phyloP scores from a whole-genome alignment of 92 coral and sea anemone species.

The Parazoanthus swiftii region DNA sequence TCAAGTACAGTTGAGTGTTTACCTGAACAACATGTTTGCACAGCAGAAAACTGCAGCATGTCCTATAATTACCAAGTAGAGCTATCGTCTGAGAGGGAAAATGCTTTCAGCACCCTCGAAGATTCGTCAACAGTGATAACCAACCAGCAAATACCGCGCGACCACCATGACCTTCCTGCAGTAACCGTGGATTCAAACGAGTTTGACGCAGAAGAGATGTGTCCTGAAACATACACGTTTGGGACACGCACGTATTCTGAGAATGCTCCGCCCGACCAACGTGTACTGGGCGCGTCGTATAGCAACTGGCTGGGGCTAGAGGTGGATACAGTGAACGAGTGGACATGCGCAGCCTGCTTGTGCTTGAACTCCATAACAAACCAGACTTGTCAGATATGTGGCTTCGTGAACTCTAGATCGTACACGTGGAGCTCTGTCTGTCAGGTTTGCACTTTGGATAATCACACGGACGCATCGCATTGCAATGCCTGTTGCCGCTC shows the following conservation, averaged over 20 bases:
- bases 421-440: constrained; percentile 15
- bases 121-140: not conserved
- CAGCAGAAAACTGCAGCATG: not conserved
- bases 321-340: constrained; percentile 21
- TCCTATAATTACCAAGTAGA: not conserved
- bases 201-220: not conserved
- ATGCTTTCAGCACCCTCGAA: not conserved
- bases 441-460: constrained; percentile 14
- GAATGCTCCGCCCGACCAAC: not conserved
- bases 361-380: constrained; percentile 13
- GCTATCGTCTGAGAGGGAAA: not conserved
- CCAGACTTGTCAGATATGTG: constrained; percentile 23
- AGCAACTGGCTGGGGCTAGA: constrained; percentile 19
- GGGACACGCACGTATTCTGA: constrained; percentile 15
- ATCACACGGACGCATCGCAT: constrained; percentile 14
- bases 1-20: not conserved
- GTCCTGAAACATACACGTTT: constrained; percentile 1
- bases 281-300: constrained; percentile 3
- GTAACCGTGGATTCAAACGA: constrained; percentile 2
- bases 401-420: constrained; percentile 5
- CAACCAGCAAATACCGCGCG: not conserved
- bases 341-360: constrained; percentile 28
- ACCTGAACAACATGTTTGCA: not conserved
- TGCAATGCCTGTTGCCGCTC: constrained; percentile 11
- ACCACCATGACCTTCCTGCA: not conserved